Evolutionary conservation across 2,888 invertebrate genomes (phyloP).

Genomic region (Fissipunctia ypsillon): DNA sequence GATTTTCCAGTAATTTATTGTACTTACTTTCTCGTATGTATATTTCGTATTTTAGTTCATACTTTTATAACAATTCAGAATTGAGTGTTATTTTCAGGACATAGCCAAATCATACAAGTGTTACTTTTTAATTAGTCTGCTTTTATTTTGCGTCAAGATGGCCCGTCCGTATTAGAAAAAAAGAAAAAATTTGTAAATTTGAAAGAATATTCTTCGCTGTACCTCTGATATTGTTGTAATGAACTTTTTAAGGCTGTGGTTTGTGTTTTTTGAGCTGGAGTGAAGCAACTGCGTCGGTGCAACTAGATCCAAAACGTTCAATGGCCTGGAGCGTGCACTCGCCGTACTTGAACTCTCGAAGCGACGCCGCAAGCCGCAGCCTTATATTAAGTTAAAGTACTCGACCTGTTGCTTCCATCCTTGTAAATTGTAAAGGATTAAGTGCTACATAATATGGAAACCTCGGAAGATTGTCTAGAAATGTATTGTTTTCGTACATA

Average conservation of each 20-base stretch:
- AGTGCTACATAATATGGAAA: slow-evolving; percentile 36
- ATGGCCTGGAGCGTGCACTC: not conserved
- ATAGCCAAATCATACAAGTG: slow-evolving; percentile 29
- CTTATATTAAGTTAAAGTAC: slow-evolving; percentile 9
- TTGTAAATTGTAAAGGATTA: slow-evolving; percentile 36
- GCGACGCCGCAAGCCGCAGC: slow-evolving; percentile 1
- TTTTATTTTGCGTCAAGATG: slow-evolving; percentile 38
- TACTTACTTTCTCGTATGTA: slow-evolving; percentile 26
- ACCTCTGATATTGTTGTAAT: slow-evolving; percentile 39
- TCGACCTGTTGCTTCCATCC: slow-evolving; percentile 36
- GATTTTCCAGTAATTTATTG: slow-evolving; percentile 48
- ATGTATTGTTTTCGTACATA: slow-evolving; percentile 2
- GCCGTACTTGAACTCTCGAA: not conserved
- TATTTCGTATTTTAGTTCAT: slow-evolving; percentile 12
- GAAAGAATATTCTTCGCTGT: slow-evolving; percentile 25
- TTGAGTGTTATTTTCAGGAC: slow-evolving; percentile 12
- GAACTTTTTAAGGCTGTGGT: slow-evolving; percentile 15
- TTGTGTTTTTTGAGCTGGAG: slow-evolving; percentile 6
- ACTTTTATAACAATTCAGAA: slow-evolving; percentile 19
- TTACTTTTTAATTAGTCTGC: slow-evolving; percentile 29
- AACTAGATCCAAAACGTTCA: not conserved
- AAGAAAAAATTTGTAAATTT: slow-evolving; percentile 31
- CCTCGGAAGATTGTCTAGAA: slow-evolving; percentile 14
- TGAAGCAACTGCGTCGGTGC: not conserved
- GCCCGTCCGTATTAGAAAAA: slow-evolving; percentile 48